Conservation (phyloP, 2,888 invertebrate species). For the Aphidius colemani region DNA sequence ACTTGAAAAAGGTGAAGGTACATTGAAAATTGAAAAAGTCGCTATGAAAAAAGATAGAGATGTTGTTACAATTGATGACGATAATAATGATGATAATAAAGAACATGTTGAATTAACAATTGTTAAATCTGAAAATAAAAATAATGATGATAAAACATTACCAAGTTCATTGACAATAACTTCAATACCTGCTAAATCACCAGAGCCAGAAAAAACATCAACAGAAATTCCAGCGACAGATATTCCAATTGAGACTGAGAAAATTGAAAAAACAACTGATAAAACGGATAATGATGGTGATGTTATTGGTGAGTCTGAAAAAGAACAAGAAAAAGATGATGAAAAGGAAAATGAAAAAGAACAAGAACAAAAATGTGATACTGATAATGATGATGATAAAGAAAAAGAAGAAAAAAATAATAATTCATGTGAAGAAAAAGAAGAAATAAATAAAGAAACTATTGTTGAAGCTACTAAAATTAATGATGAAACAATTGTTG, state of each 20-base stretch:
- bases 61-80: slow-evolving; percentile 44
- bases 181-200: slow-evolving; percentile 39
- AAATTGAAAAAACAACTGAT: slow-evolving; percentile 10
- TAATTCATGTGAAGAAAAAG: slow-evolving; percentile 31
- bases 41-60: slow-evolving; percentile 63
- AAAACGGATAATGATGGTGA: slow-evolving; percentile 23
- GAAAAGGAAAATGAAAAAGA: slow-evolving; percentile 29
- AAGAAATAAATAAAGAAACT: slow-evolving; percentile 9
- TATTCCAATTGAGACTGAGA: slow-evolving; percentile 40
- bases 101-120: slow-evolving; percentile 61
- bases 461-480: slow-evolving; percentile 14
- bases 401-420: slow-evolving; percentile 30
- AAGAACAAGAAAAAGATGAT: slow-evolving; percentile 11
- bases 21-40: slow-evolving; percentile 68
- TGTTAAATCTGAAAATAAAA: slow-evolving; percentile 60
- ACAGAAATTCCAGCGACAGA: slow-evolving; percentile 46
- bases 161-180: slow-evolving; percentile 54
- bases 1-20: slow-evolving; percentile 68
- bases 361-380: slow-evolving; percentile 39
- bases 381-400: slow-evolving; percentile 33
- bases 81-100: slow-evolving; percentile 45
- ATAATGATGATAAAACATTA: slow-evolving; percentile 45
- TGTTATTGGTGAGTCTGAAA: slow-evolving; percentile 26
- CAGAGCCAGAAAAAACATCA: slow-evolving; percentile 43
- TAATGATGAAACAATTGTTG: slow-evolving; percentile 22